phyloP scores from a whole-genome alignment of 53 echinoderm and acorn worm species.

The Stichopus horrens region DNA sequence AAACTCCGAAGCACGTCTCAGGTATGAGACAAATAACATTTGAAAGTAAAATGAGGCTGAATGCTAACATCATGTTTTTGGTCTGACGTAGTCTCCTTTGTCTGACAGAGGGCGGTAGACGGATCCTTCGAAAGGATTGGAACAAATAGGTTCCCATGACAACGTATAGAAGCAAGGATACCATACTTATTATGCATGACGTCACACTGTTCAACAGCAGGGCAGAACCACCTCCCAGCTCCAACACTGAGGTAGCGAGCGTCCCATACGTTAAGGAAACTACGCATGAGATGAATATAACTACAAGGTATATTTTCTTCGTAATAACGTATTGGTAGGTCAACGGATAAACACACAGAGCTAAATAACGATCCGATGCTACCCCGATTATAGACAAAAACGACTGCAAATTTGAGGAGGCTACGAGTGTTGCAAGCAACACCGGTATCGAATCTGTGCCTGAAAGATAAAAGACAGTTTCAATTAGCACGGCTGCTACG shows the following conservation, averaged over 20 bases:
- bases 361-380: constrained; percentile 14
- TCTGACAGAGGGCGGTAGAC: background rate
- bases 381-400: constrained; percentile 11
- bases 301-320: background rate
- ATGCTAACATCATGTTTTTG: background rate
- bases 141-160: background rate
- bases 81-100: background rate
- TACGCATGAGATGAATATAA: background rate
- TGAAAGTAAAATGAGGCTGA: background rate
- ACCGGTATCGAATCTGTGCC: background rate
- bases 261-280: background rate
- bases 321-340: background rate
- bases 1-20: background rate
- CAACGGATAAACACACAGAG: background rate
- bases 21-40: background rate
- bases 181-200: background rate
- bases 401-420: background rate
- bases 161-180: background rate
- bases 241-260: background rate
- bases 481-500: background rate
- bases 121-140: background rate
- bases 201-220: background rate
- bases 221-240: background rate
- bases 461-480: background rate
- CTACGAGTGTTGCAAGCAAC: background rate